Percentiles rank a stretch among this genome's conserved stretches.
phyloP scores from a whole-genome alignment of 2,888 invertebrate species.

The Fragum fragum region DNA sequence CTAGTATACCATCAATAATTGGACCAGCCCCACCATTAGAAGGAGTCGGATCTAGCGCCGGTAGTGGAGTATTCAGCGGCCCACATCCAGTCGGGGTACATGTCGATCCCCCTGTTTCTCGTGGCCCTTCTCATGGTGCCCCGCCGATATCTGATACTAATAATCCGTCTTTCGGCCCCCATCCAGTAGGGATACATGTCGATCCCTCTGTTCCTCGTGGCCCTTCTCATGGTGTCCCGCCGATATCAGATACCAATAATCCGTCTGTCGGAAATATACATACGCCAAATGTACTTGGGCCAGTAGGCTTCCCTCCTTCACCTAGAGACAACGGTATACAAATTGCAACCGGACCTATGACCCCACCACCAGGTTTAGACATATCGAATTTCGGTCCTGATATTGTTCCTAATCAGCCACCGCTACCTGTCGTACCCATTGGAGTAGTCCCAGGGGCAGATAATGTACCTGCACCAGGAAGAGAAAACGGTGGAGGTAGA shows the following conservation, averaged over 20 bases:
- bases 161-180: not conserved
- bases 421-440: constrained; percentile 6
- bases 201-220: no score
- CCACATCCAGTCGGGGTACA: no score
- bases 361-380: no score
- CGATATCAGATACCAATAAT: not conserved
- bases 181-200: no score
- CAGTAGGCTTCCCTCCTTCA: not conserved
- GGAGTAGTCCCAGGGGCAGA: not conserved
- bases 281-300: not conserved
- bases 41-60: not conserved
- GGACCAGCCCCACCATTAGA: not conserved
- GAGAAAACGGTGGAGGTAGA: not conserved
- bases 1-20: not conserved
- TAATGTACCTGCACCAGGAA: not conserved
- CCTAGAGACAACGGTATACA: not conserved
- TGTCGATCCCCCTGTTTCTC: no score
- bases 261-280: not conserved
- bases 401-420: not conserved
- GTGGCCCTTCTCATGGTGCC: not conserved
- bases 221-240: not conserved
- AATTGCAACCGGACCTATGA: not conserved
- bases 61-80: not conserved
- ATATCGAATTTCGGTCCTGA: not conserved
- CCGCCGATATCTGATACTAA: not conserved